phyloP scores from a whole-genome alignment of 1,140 invertebrate genomes.

The Lepidostoma basale region DNA sequence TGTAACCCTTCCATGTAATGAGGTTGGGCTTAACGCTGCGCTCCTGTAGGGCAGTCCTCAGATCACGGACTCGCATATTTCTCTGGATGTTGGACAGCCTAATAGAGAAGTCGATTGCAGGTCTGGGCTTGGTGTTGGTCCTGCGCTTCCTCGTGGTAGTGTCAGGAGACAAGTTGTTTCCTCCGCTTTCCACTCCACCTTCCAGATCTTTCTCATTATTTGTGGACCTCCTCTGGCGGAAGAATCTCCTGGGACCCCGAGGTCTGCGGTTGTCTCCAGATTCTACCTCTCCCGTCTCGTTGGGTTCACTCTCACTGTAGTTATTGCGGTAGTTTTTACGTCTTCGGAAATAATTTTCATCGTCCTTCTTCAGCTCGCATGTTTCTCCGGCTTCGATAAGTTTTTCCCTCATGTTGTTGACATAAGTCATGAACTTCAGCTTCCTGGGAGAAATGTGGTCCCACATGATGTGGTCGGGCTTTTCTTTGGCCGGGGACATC shows the following conservation, averaged over 20 bases:
- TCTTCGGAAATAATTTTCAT: conserved; percentile 66
- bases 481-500: conserved; percentile 57
- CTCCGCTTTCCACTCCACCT: conserved; percentile 34
- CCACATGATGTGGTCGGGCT: conserved; percentile 77
- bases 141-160: conserved; percentile 40
- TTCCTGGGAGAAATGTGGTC: conserved; percentile 73
- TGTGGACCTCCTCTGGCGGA: conserved; percentile 13
- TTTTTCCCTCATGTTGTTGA: conserved; percentile 68
- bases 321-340: conserved; percentile 51
- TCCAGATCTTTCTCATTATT: conserved; percentile 33
- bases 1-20: conserved; percentile 70
- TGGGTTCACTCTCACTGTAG: conserved; percentile 56
- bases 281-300: conserved; percentile 23
- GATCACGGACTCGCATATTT: conserved; percentile 65
- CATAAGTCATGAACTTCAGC: conserved; percentile 70
- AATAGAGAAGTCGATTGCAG: conserved; percentile 56
- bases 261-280: conserved; percentile 14
- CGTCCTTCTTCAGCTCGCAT: conserved; percentile 67
- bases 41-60: conserved; percentile 68
- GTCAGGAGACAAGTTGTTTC: conserved; percentile 43
- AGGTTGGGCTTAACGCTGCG: conserved; percentile 68
- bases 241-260: background rate
- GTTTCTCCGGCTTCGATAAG: conserved; percentile 67
- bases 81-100: conserved; percentile 68
- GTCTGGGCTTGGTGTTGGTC: conserved; percentile 49